Percentiles rank a stretch among this genome's conserved stretches.
Evolutionary conservation across 2,888 invertebrate genomes (phyloP).

Genomic region (Amphipoea oculea): DNA sequence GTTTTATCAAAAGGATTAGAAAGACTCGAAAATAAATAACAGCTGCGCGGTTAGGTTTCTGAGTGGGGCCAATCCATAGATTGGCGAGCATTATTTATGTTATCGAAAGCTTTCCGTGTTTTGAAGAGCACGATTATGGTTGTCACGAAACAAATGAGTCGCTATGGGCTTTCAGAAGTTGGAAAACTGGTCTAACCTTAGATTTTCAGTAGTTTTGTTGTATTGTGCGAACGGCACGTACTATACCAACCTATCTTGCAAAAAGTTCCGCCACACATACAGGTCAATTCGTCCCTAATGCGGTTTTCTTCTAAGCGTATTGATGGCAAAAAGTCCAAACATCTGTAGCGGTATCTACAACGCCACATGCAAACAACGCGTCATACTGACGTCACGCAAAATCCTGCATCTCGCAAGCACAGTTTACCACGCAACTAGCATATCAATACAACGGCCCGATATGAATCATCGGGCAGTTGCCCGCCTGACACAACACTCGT

Average conservation of each 20-base stretch:
- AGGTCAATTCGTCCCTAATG: neutral
- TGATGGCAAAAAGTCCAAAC: no score
- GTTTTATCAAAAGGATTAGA: slow-evolving; percentile 4
- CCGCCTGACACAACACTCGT: no score
- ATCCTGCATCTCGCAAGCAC: no score
- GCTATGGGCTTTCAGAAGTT: neutral
- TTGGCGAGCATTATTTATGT: neutral
- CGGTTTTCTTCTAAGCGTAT: no score
- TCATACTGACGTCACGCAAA: no score
- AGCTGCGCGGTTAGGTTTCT: neutral
- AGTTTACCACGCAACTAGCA: no score
- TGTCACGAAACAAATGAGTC: neutral
- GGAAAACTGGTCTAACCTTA: neutral
- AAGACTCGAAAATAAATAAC: neutral
- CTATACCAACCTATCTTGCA: neutral
- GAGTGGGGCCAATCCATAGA: neutral
- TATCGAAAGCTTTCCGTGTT: neutral
- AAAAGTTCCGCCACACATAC: no score
- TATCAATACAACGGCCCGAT: no score
- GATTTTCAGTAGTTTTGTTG: neutral
- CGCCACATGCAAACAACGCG: no score
- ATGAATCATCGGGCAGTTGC: no score
- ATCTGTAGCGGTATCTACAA: no score
- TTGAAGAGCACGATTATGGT: neutral
- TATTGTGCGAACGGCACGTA: neutral